Percentiles rank a stretch among this genome's conserved stretches.
Conservation (phyloP, 2,888 invertebrate genomes). For the Drosophila kanekoi region DNA sequence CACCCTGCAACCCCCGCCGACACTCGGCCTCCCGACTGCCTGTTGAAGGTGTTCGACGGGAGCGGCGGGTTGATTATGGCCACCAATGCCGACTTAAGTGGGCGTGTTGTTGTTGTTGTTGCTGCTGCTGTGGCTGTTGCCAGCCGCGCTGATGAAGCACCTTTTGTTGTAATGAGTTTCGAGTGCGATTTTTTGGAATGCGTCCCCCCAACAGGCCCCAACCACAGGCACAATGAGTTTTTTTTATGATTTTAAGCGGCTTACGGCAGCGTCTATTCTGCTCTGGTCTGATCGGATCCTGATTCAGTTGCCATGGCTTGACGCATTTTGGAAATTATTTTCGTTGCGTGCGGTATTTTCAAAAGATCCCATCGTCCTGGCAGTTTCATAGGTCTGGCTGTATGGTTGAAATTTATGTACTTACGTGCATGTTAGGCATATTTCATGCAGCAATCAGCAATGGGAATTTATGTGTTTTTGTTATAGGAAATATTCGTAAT, state of each 20-base stretch:
- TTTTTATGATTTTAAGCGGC: conserved; percentile 69
- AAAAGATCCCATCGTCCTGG: neutral
- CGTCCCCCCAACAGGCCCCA: neutral
- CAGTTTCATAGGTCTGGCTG: neutral
- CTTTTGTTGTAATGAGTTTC: conserved; percentile 81
- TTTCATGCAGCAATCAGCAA: neutral
- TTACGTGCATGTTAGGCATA: neutral
- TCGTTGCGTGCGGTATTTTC: conserved; percentile 27
- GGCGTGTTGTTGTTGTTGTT: conserved; percentile 41
- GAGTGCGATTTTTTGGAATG: conserved; percentile 62
- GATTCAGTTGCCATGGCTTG: conserved; percentile 57
- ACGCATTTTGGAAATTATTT: conserved; percentile 48
- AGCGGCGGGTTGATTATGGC: conserved; percentile 68
- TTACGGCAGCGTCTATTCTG: conserved; percentile 50
- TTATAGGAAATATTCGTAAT: neutral
- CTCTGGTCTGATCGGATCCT: conserved; percentile 10
- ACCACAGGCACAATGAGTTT: neutral
- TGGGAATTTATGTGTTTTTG: neutral
- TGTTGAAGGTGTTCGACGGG: conserved; percentile 66
- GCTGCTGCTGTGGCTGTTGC: conserved; percentile 32
- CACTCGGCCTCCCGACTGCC: neutral
- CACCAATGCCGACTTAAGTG: conserved; percentile 73
- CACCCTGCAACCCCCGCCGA: neutral
- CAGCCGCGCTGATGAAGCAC: conserved; percentile 72
- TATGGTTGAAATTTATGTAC: neutral